Base-by-base conservation (phyloP, 1,140 invertebrate species). In the Mylabris phalerata region DNA sequence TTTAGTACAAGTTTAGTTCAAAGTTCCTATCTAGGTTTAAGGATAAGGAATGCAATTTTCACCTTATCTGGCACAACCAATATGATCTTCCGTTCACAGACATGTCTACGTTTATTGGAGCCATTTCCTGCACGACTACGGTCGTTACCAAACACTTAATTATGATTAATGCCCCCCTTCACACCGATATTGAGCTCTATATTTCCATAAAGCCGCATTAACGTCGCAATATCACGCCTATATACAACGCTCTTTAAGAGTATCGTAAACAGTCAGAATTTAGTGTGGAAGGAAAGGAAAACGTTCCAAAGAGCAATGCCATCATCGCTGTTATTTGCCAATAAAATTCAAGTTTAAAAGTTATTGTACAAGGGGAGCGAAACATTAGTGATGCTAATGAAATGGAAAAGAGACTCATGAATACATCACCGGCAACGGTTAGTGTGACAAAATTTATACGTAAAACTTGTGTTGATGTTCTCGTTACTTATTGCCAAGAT, bases 11-110 rank as follows among this genome's bases (percentile, higher is more conserved):
- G 32, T 43, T 46, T 27, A 25, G 51, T 54, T 54, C 51, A 54
- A 45, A 54, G 51, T 54, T 54, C 19, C 58, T 47, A 49, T 54
- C 55, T 60, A 47, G 44, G 55, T 49, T 58, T 42, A n/a, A 60
- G 63, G 63, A 62, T 62, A 65, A 65, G 64, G 64, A 66, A 66
- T 66, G 64, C 64, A 66, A 66, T 66, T 66, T 66, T 61, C 64
- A 61, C 64, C 58, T 66, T 66, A 66, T 66, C 64, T 66, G 52
- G 58, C 45, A 48, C 55, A 57, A 59, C 58, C 61, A 66, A 66
- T 66, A 66, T 63, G 64, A 66, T 66, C 64, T 66, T 63, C 64
- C 55, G 58, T 47, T 63, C 44, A 55, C 61, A 61, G 59, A 63
- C 64, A 61, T 61, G 59, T 60, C 55, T 60, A 60, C 62, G 62